Evolutionary conservation across 1,140 invertebrate genomes (phyloP), one percentile per base, ranked within the genome.

Genomic region (Leptestheria dahalacensis): DNA sequence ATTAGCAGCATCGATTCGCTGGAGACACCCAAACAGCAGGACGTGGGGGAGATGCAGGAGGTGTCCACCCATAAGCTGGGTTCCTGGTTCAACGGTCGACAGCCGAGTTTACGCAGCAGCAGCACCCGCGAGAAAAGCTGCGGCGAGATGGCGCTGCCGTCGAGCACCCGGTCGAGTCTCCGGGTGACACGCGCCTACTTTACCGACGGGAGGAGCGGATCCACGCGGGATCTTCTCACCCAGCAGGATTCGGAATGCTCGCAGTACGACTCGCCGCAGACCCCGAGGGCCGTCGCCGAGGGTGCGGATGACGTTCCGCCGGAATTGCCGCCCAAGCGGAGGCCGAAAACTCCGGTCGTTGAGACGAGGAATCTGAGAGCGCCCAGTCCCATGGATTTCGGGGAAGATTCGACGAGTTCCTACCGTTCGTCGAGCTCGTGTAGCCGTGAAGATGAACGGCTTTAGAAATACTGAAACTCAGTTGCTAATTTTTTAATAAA

Each of bases 51-150:
- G 20, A 20, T 24, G 23, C 15, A 29, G 29, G 25, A 48, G 1
- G 58, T n/a, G 15, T 48, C 58, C 23, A 60, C 48, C 11, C 58
- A 60, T 29, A 62, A 62, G 11, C 48, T 62, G 11, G 56, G 61
- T 10, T 49, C 61, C 3, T 62, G 61, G 61, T 57, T 62, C 55
- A 62, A 46, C 20, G 61, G 61, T n/a, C n/a, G n/a, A n/a, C n/a
- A n/a, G n/a, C n/a, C n/a, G n/a, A n/a, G n/a, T n/a, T n/a, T n/a
- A 9, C 61, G 61, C 26, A 57, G 58, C 47, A 60, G 50, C 18
- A 55, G 49, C 28, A 48, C 41, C 2, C 47, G 56, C 15, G 49
- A 61, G n/a, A n/a, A n/a, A 28, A 9, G 18, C 3, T 48, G 54
- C 20, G 20, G n/a, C 15, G 53, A 58, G 20, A 29, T 52, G 54